Conservation (phyloP, 2,888 invertebrate genomes). For the Morpho deidamia region DNA sequence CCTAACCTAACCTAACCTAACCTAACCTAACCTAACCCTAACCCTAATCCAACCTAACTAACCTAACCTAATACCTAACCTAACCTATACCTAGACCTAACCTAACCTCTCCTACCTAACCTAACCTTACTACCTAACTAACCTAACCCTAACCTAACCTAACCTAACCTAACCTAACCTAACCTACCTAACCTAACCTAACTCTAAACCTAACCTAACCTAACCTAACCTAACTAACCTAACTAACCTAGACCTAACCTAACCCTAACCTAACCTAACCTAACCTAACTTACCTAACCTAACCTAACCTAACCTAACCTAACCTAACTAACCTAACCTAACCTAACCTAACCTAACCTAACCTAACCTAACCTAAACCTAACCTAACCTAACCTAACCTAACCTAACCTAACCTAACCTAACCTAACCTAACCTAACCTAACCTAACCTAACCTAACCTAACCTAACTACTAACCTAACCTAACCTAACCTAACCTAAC, state of each 20-base stretch:
- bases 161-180: constrained; percentile 23
- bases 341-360: constrained; percentile 18
- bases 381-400: constrained; percentile 17
- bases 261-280: constrained; percentile 15
- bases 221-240: neutral
- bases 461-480: constrained; percentile 11
- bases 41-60: constrained; percentile 16
- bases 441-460: constrained; percentile 12
- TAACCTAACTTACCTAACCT: constrained; percentile 30
- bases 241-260: too few species aligned
- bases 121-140: neutral
- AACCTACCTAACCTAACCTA: constrained; percentile 17
- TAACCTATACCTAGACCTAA: constrained; percentile 17
- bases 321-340: constrained; percentile 15
- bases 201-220: constrained; percentile 22
- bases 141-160: neutral
- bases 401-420: constrained; percentile 16
- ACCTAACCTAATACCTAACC: constrained; percentile 17
- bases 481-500: constrained; percentile 11
- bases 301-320: constrained; percentile 25
- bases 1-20: too few species aligned
- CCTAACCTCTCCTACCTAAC: constrained; percentile 13
- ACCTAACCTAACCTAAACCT: constrained; percentile 18
- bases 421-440: constrained; percentile 18
- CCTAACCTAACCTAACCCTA: constrained; percentile 14